Evolutionary conservation across 1,140 invertebrate genomes (phyloP).

Genomic region (Marisa cornuarietis): DNA sequence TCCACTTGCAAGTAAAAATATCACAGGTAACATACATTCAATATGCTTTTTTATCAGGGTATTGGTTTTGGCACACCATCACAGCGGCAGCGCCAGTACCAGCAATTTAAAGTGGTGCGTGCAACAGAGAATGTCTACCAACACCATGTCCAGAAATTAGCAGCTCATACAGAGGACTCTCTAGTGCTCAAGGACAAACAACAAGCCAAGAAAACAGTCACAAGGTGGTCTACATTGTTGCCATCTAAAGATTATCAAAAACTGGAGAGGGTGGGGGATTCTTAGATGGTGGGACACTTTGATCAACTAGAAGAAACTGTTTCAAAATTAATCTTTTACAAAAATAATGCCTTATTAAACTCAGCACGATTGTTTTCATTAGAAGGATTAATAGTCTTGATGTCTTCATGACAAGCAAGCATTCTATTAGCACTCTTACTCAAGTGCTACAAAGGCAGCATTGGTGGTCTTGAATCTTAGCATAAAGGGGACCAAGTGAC

Average conservation of each 20-base stretch:
- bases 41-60: conserved; percentile 61
- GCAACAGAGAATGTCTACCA: conserved; percentile 81
- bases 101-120: conserved; percentile 75
- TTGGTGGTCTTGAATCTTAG: too few species aligned
- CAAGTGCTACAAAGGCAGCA: too few species aligned
- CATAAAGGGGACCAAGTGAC: too few species aligned
- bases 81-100: conserved; percentile 80
- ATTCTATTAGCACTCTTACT: too few species aligned
- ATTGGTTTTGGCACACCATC: conserved; percentile 80
- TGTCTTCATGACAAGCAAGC: neutral
- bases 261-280: too few species aligned
- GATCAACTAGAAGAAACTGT: too few species aligned
- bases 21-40: neutral
- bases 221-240: conserved; percentile 25
- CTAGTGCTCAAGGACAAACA: conserved; percentile 75
- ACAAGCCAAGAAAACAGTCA: conserved; percentile 75
- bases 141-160: conserved; percentile 74
- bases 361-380: neutral
- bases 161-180: conserved; percentile 71
- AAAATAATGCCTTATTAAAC: too few species aligned
- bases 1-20: too few species aligned
- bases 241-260: neutral
- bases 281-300: too few species aligned
- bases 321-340: too few species aligned
- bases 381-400: neutral